Evolutionary conservation across 2,888 invertebrate genomes (phyloP).

Genomic region (Ptychoptera albimana): DNA sequence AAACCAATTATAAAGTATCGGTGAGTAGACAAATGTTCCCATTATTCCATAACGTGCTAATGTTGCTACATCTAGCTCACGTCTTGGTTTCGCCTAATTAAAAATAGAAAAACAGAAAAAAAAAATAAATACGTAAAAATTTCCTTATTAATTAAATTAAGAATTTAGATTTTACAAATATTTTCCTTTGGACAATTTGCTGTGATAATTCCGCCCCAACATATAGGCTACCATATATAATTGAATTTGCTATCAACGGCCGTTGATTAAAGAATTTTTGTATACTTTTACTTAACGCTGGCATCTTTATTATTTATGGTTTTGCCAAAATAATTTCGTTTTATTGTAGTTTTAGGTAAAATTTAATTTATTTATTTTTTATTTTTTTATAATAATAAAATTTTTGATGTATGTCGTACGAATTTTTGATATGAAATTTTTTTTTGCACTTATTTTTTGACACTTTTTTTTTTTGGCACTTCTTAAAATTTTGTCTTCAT

Average conservation of each 20-base stretch:
- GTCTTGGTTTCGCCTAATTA: conserved; percentile 14
- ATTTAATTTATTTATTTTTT: too few relatives aligned
- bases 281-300: conserved; percentile 6
- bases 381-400: too few relatives aligned
- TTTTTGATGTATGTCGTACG: too few relatives aligned
- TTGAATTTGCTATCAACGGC: conserved; percentile 38
- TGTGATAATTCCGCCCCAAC: conserved; percentile 66
- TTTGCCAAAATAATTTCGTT: too few relatives aligned
- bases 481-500: too few relatives aligned
- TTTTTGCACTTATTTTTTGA: too few relatives aligned
- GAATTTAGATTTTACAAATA: conserved; percentile 54
- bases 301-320: too few relatives aligned
- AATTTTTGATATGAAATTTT: too few relatives aligned
- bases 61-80: conserved; percentile 34
- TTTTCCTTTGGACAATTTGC: conserved; percentile 51
- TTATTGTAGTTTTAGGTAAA: too few relatives aligned
- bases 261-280: conserved; percentile 28
- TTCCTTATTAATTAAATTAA: too few relatives aligned
- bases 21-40: conserved; percentile 43
- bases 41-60: conserved; percentile 42
- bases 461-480: too few relatives aligned
- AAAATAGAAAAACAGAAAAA: conserved; percentile 2
- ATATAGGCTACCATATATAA: conserved; percentile 61
- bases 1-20: conserved; percentile 44
- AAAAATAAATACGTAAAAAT: not conserved